These are phyloP conservation scores for Amphiprion ocellaris DNA, from an alignment of 2,113 vertebrate species.

Conservation along the genomic window DNA sequence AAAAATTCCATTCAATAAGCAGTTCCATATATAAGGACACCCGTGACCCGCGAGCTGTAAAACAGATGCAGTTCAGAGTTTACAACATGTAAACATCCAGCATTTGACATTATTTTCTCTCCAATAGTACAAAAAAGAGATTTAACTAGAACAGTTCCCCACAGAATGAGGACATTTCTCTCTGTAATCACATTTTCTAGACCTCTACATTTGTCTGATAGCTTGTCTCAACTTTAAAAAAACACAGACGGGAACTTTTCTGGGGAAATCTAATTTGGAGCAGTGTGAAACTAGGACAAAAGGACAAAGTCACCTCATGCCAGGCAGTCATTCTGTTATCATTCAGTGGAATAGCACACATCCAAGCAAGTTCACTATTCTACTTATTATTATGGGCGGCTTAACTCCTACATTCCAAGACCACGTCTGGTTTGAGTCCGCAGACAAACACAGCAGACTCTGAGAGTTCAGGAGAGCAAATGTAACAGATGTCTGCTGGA, in stretches of 20 bases:
- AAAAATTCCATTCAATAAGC: background rate
- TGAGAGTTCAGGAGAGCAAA: too few species aligned
- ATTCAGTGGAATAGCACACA: background rate
- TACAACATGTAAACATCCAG: background rate
- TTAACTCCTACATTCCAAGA: too few species aligned
- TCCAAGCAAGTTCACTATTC: background rate
- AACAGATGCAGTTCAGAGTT: background rate
- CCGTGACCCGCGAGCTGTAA: background rate
- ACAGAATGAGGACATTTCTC: background rate
- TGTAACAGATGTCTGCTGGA: too few species aligned
- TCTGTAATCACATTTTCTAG: background rate
- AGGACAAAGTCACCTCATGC: slow-evolving; percentile 19
- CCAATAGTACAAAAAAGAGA: background rate
- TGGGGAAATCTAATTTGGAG: slow-evolving; percentile 26
- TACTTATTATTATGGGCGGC: background rate
- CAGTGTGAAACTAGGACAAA: slow-evolving; percentile 12
- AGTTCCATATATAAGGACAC: background rate
- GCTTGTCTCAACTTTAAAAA: background rate
- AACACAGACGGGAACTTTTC: background rate
- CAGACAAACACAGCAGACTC: too few species aligned
- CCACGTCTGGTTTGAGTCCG: too few species aligned
- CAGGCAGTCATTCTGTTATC: background rate
- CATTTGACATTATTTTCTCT: background rate
- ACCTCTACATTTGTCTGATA: slow-evolving; percentile 5
- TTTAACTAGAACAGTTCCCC: background rate